Evolutionary conservation across 2,888 invertebrate species (phyloP), one percentile per base, ranked within the genome.

Genomic region (Acleris cristana): DNA sequence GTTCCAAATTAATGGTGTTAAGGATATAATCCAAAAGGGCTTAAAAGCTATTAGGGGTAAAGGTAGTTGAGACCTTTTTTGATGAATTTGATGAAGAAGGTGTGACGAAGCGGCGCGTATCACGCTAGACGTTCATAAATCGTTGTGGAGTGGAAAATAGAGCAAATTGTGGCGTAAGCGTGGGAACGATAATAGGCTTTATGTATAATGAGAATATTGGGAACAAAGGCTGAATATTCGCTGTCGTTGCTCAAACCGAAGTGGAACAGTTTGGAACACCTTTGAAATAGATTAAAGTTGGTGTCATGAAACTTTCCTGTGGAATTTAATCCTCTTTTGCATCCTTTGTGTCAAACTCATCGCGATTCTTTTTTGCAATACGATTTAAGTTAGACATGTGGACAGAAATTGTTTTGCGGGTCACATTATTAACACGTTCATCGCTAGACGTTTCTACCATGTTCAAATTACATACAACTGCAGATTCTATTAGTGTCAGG

Each of bases 51-150:
- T n/a, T 58, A 30, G 16, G 26, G 5, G 26, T 53, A 45, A 45
- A 21, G 19, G 34, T 19, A 30, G 23, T 30, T 51, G 16, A 26
- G 58, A 23, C 14, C 26, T n/a, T 62, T 6, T 19, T 34, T 34
- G 49, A 44, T 53, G 44, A 57, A 62, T 57, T 66, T 66, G 66
- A 62, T 66, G 60, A 21, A 40, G 51, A 59, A 64, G 61, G 67
- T 67, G 62, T 67, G 67, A 67, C 63, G 62, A 45, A 67, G 62
- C 54, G 67, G 52, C 19, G 53, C 18, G 48, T 62, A 67, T 58
- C 67, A 67, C 67, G 67, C 67, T 51, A 67, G 48, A 34, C 53
- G 49, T 67, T 67, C 67, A 67, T 67, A 67, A 67, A 67, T 67
- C 67, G 51, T 63, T 19, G 51, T 53, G 62, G 49, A 66, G 63